These are phyloP conservation scores for Gallinago paraguaiae DNA, from an alignment of 2,113 vertebrate genomes.

Conservation along the genomic window DNA sequence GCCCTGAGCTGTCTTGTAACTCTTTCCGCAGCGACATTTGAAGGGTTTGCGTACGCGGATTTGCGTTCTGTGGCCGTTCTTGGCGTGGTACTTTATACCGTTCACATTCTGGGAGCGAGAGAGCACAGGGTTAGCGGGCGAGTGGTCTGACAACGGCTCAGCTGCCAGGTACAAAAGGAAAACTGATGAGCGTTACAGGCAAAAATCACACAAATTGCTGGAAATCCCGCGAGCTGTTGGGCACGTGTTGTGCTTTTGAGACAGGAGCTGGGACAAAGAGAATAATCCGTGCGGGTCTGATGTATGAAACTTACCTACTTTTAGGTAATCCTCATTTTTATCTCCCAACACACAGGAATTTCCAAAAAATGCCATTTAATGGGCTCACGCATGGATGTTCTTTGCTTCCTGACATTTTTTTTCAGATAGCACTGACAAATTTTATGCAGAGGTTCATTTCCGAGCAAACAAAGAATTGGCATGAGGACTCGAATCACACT, in stretches of 20 bases:
- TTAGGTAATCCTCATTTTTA: background rate
- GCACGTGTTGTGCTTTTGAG: fast-evolving
- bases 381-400: background rate
- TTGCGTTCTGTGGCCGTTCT: slow-evolving; percentile 97
- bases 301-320: fast-evolving
- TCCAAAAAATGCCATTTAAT: background rate
- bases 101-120: slow-evolving; percentile 90
- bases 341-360: fast-evolving
- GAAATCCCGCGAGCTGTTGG: fast-evolving
- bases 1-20: slow-evolving; percentile 99
- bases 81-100: slow-evolving; percentile 98
- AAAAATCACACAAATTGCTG: background rate
- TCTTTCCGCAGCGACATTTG: slow-evolving; percentile 98
- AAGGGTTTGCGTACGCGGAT: slow-evolving; percentile 97
- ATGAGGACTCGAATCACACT: background rate
- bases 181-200: fast-evolving
- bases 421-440: background rate
- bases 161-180: background rate
- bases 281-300: background rate
- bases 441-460: slow-evolving; percentile 12
- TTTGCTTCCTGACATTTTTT: background rate
- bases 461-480: slow-evolving; percentile 37
- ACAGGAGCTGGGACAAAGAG: background rate
- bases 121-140: background rate
- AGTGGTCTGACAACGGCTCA: fast-evolving